Percentiles rank a stretch among this genome's conserved stretches.
Evolutionary conservation across 1,140 invertebrate species (phyloP).

Genomic region (Apis cerana): DNA sequence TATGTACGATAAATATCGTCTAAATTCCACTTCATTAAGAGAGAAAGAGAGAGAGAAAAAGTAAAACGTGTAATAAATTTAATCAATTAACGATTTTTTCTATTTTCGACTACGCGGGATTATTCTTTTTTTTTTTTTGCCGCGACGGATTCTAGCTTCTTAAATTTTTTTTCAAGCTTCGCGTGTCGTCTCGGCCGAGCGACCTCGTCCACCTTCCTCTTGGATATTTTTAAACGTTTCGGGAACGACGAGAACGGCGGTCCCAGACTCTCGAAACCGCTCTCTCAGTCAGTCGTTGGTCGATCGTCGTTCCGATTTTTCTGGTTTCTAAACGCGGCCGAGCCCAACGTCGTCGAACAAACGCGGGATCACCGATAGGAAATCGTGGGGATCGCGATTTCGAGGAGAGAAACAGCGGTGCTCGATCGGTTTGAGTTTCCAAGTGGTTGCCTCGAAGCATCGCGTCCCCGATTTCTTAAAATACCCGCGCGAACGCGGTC

Average conservation of each 20-base stretch:
- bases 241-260: conserved; percentile 12
- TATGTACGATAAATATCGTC: too few species aligned
- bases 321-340: not conserved
- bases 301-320: conserved; percentile 59
- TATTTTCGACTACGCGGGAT: too few species aligned
- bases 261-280: not conserved
- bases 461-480: conserved; percentile 46
- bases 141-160: too few species aligned
- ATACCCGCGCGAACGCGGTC: conserved; percentile 18
- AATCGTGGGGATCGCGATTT: too few species aligned
- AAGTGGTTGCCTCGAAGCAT: not conserved
- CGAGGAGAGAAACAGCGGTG: too few species aligned
- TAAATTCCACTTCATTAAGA: too few species aligned
- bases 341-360: not conserved
- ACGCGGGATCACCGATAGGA: too few species aligned
- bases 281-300: conserved; percentile 41
- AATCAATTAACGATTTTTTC: too few species aligned
- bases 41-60: too few species aligned
- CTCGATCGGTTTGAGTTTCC: not conserved
- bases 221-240: conserved; percentile 63
- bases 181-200: conserved; percentile 40
- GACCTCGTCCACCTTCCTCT: conserved; percentile 56
- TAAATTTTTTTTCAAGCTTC: not conserved
- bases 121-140: too few species aligned
- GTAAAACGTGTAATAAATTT: too few species aligned